A percentile compares a stretch with the other conserved stretches of the same genome.
These are phyloP conservation scores for Ptychadena robeensis DNA, from an alignment of 2,797 vertebrate species.

Conservation along the genomic window DNA sequence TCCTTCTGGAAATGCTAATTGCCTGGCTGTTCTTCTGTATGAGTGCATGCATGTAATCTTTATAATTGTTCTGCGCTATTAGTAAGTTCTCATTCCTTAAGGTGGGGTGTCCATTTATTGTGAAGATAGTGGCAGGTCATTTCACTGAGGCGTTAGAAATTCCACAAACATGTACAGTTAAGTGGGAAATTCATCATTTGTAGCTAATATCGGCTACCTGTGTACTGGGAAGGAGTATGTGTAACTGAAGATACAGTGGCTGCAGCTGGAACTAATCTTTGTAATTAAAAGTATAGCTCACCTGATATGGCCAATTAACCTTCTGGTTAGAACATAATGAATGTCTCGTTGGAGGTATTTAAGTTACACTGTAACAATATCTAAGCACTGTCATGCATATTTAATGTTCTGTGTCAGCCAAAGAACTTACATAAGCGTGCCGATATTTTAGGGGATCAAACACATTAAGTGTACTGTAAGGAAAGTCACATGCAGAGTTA, in stretches of 20 bases:
- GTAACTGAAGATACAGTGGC: conserved; percentile 38
- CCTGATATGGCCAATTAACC: conserved; percentile 61
- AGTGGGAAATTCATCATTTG: conserved; percentile 7
- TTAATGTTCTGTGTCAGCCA: conserved; percentile 53
- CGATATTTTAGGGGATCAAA: conserved; percentile 40
- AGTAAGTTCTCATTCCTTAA: too few relatives aligned
- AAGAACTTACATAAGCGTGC: conserved; percentile 21
- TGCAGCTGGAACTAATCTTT: conserved; percentile 58
- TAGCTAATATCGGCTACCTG: conserved; percentile 29
- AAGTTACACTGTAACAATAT: conserved; percentile 59
- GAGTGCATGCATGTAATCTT: background rate
- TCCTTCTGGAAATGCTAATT: background rate
- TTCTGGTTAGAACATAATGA: conserved; percentile 59
- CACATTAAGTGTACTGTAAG: conserved; percentile 26
- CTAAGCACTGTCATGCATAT: conserved; percentile 48
- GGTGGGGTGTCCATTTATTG: too few relatives aligned
- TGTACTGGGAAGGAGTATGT: conserved; percentile 35
- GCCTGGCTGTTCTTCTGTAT: too few relatives aligned
- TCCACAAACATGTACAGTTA: background rate
- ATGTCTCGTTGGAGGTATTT: conserved; percentile 57
- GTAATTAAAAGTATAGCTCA: conserved; percentile 60
- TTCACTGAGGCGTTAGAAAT: too few relatives aligned
- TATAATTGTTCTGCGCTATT: too few relatives aligned
- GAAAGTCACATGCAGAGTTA: conserved; percentile 20
- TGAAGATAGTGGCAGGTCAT: too few relatives aligned